Conservation (phyloP, 2,113 vertebrate species). For the Otis tarda region DNA sequence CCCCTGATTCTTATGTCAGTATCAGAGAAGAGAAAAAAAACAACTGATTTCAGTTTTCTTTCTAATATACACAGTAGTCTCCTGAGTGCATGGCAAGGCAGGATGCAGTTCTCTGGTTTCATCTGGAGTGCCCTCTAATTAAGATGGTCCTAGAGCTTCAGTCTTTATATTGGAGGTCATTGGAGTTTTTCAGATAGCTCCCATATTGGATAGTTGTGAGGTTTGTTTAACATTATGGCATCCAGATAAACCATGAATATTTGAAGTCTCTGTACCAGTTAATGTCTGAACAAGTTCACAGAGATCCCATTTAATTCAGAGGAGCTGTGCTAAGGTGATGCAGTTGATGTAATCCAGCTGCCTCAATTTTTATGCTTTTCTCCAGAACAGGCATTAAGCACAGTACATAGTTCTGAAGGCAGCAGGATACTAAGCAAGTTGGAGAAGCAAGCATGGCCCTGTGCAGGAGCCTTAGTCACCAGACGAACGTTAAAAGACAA, state of each 20-base stretch:
- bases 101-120: background rate
- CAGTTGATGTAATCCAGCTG: background rate
- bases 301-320: background rate
- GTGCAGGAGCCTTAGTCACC: background rate
- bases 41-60: background rate
- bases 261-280: background rate
- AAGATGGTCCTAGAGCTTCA: background rate
- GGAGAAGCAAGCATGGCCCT: background rate
- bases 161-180: background rate
- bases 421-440: background rate
- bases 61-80: background rate
- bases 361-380: background rate
- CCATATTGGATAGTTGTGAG: background rate
- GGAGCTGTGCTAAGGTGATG: background rate
- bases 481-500: background rate
- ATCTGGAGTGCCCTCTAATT: background rate
- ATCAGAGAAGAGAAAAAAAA: background rate
- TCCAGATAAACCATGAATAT: background rate
- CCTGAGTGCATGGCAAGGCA: background rate
- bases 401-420: background rate
- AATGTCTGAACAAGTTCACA: background rate
- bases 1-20: background rate
- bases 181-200: background rate
- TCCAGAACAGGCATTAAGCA: background rate
- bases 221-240: background rate